These are phyloP conservation scores for Sebastes cheni DNA, from an alignment of 2,797 vertebrate genomes.

Conservation along the genomic window DNA sequence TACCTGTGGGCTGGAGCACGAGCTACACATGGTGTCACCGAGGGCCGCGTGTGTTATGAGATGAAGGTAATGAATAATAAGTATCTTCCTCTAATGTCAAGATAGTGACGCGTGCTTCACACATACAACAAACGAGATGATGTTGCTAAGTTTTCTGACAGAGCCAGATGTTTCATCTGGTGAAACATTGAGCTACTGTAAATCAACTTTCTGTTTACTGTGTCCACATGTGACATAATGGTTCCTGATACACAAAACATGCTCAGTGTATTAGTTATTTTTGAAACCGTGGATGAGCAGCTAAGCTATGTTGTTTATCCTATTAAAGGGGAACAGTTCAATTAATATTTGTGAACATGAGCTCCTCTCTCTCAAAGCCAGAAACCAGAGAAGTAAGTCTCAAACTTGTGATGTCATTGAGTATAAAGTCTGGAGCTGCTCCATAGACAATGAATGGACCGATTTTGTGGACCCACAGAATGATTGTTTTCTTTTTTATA, in stretches of 20 bases:
- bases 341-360: too few relatives aligned
- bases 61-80: constrained; percentile 85
- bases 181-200: not conserved
- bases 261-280: not conserved
- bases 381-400: too few relatives aligned
- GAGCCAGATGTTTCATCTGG: not conserved
- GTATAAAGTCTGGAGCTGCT: too few relatives aligned
- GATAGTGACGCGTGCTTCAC: not conserved
- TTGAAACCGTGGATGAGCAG: not conserved
- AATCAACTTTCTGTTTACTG: not conserved
- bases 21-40: constrained; percentile 88
- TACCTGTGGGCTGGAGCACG: constrained; percentile 94
- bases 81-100: not conserved
- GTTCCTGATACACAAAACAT: not conserved
- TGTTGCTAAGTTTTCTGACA: not conserved
- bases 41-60: constrained; percentile 91
- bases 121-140: not conserved
- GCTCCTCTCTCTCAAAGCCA: too few relatives aligned
- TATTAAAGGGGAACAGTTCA: not conserved
- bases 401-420: too few relatives aligned
- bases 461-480: too few relatives aligned
- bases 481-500: too few relatives aligned
- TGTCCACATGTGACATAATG: not conserved
- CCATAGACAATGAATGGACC: too few relatives aligned
- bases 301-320: not conserved